Conservation (phyloP, 30 jellyfish, hydroid and myxozoan species). For the Aurelia sp. region DNA sequence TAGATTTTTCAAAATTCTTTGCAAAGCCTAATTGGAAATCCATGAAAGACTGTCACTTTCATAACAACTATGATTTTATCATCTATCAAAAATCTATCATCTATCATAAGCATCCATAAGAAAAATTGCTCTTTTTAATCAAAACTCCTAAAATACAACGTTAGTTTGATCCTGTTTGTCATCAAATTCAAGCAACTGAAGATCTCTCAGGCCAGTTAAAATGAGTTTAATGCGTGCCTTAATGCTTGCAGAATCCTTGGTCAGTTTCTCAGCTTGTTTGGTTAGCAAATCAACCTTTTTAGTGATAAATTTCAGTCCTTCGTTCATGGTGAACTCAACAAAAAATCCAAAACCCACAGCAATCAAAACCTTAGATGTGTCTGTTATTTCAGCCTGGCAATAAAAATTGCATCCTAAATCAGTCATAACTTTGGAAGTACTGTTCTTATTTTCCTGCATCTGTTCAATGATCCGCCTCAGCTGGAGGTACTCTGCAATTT, state of each 20-base stretch:
- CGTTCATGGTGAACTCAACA: conserved; percentile 87
- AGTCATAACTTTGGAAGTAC: conserved; percentile 52
- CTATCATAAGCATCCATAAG: no score
- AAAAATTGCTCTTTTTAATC: no score
- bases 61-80: no score
- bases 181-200: conserved; percentile 64
- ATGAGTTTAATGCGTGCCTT: conserved; percentile 86
- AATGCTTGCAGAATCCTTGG: conserved; percentile 78
- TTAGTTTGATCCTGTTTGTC: neutral
- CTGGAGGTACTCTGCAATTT: conserved; percentile 82
- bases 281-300: conserved; percentile 68
- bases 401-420: conserved; percentile 95
- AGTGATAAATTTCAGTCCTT: conserved; percentile 63
- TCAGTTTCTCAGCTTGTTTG: conserved; percentile 55
- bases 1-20: no score
- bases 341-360: conserved; percentile 89
- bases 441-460: conserved; percentile 13
- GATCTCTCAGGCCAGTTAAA: conserved; percentile 74
- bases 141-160: no score
- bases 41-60: no score
- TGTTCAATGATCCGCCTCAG: conserved; percentile 64
- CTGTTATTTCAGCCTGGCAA: conserved; percentile 81
- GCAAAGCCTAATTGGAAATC: no score
- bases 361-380: conserved; percentile 52
- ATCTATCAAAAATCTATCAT: no score